Conservation (phyloP, 2,797 vertebrate genomes). For the Psittacula derbiana region DNA sequence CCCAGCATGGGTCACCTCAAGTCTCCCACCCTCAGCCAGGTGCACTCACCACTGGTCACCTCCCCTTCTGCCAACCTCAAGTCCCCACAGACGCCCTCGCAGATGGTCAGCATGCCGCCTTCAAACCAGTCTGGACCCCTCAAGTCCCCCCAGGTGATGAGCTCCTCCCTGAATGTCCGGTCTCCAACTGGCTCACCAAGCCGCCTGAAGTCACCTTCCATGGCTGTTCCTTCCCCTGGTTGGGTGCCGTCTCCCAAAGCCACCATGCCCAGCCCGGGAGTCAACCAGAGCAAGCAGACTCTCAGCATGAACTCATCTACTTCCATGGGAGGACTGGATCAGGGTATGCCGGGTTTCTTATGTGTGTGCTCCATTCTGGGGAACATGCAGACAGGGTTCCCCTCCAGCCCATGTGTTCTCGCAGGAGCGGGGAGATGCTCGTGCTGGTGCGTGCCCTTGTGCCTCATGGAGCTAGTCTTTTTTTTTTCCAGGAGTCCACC, state of each 20-base stretch:
- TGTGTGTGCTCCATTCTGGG: not conserved
- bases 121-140: conserved; percentile 72
- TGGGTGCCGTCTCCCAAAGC: conserved; percentile 90
- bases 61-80: conserved; percentile 92
- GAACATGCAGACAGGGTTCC: not conserved
- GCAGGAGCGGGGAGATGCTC: rapidly evolving
- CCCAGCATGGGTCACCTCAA: conserved; percentile 91
- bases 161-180: conserved; percentile 86
- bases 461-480: not conserved
- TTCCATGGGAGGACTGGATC: conserved; percentile 81
- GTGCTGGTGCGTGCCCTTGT: not conserved
- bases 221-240: conserved; percentile 89
- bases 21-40: conserved; percentile 90
- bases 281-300: conserved; percentile 76
- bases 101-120: conserved; percentile 77
- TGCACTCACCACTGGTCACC: conserved; percentile 87
- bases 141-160: conserved; percentile 91
- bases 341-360: conserved; percentile 74
- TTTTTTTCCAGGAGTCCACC: not conserved
- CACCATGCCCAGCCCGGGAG: conserved; percentile 89
- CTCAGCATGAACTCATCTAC: conserved; percentile 74
- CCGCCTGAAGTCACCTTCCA: conserved; percentile 89
- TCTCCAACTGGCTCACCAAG: conserved; percentile 91
- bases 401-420: not conserved
- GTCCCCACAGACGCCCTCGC: conserved; percentile 89